Evolutionary conservation across 1,140 invertebrate genomes (phyloP).

Genomic region (Drosophila mayri): DNA sequence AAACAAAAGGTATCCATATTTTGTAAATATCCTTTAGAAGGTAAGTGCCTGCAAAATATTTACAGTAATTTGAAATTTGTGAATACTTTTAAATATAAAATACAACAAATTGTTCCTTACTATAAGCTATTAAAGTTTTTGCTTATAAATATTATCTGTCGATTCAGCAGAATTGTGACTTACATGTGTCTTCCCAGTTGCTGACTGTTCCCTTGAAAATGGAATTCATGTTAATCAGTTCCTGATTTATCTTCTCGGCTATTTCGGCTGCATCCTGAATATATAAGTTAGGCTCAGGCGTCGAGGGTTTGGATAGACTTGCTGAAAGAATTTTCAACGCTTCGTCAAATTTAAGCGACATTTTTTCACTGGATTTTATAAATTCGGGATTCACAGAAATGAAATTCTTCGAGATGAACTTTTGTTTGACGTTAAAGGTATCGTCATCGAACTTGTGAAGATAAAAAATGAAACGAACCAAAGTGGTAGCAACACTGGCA

Average conservation of each 20-base stretch:
- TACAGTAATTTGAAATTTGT: too few species aligned
- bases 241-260: not conserved
- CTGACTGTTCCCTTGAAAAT: conserved; percentile 1
- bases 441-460: too few species aligned
- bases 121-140: not conserved
- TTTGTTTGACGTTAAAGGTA: not conserved
- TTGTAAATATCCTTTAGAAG: not conserved
- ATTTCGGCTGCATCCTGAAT: conserved; percentile 12
- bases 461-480: not conserved
- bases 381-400: not conserved
- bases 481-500: not conserved
- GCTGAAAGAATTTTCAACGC: not conserved
- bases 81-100: too few species aligned
- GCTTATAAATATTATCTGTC: not conserved
- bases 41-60: not conserved
- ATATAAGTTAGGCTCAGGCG: not conserved
- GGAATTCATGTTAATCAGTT: conserved; percentile 9
- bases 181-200: conserved; percentile 8
- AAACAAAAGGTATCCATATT: not conserved
- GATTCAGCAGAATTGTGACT: not conserved
- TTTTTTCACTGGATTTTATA: not conserved
- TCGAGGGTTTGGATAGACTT: not conserved
- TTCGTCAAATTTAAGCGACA: not conserved
- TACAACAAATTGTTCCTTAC: too few species aligned
- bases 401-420: not conserved